phyloP scores from a whole-genome alignment of 2,888 invertebrate species.

The Allygus modestus region DNA sequence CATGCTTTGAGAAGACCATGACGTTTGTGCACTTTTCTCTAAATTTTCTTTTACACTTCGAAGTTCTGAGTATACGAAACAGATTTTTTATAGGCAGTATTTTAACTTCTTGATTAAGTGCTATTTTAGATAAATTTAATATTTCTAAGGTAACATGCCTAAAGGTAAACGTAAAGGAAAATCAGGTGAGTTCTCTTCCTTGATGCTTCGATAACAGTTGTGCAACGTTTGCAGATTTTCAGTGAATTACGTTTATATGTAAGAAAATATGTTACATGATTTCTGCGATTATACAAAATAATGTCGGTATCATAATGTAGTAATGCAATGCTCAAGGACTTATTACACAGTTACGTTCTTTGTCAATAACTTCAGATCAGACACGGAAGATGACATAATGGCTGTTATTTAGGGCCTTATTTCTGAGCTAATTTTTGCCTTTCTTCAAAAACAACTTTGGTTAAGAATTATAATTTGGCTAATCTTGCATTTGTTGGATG shows the following conservation, averaged over 20 bases:
- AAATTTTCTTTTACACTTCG: constrained; percentile 67
- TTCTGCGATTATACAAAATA: no score
- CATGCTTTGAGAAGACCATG: constrained; percentile 66
- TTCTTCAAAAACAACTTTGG: no score
- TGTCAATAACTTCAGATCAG: no score
- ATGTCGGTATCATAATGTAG: no score
- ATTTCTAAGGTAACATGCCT: constrained; percentile 80
- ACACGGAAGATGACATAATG: no score
- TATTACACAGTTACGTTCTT: no score
- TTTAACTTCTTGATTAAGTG: constrained; percentile 89
- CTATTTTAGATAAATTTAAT: constrained; percentile 74
- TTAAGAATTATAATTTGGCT: no score
- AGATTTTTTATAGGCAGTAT: constrained; percentile 85
- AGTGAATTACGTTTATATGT: not conserved
- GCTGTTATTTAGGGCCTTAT: no score
- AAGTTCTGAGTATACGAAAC: constrained; percentile 83
- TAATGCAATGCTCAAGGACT: no score
- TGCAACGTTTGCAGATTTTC: constrained; percentile 54
- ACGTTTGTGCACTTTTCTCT: constrained; percentile 69
- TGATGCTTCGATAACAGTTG: constrained; percentile 37
- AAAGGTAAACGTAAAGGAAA: constrained; percentile 88
- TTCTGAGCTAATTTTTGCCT: no score
- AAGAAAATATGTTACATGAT: no score
- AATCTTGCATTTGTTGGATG: no score
- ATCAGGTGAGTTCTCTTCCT: constrained; percentile 73